These are phyloP conservation scores for Pantherophis guttatus DNA, from an alignment of 2,113 vertebrate genomes.

Conservation along the genomic window DNA sequence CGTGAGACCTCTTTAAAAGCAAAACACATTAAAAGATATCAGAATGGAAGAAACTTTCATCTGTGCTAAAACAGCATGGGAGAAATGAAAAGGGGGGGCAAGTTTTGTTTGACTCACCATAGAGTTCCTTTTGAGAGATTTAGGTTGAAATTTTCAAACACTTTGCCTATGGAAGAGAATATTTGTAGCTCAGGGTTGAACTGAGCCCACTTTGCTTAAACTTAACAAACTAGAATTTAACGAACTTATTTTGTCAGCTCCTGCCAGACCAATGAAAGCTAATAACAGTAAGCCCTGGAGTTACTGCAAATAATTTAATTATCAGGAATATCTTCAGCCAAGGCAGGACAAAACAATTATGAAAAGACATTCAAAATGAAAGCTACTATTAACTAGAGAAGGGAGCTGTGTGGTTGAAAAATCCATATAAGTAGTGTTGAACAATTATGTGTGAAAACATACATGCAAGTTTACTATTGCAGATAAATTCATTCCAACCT, in stretches of 20 bases:
- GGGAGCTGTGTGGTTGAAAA: conserved; percentile 26
- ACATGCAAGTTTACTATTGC: conserved; percentile 43
- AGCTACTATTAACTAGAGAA: conserved; percentile 40
- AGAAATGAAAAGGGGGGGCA: conserved; percentile 41
- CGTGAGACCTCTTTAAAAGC: conserved; percentile 21
- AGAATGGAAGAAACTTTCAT: conserved; percentile 36
- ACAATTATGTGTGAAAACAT: conserved; percentile 36
- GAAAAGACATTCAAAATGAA: conserved; percentile 39
- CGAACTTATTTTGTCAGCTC: conserved; percentile 16
- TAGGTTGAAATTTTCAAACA: conserved; percentile 21
- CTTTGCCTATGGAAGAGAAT: conserved; percentile 9
- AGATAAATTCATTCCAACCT: conserved; percentile 62
- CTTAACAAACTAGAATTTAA: conserved; percentile 16
- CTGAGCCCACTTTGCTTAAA: conserved; percentile 14
- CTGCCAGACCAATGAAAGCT: conserved; percentile 13
- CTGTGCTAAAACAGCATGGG: conserved; percentile 15
- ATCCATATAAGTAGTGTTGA: conserved; percentile 32
- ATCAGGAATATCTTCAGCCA: conserved; percentile 30
- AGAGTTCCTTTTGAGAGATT: conserved; percentile 35
- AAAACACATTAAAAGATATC: conserved; percentile 35
- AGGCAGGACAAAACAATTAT: conserved; percentile 43
- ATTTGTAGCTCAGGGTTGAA: not conserved
- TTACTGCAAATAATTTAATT: conserved; percentile 10
- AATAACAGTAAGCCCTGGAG: conserved; percentile 22
- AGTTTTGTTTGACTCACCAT: conserved; percentile 31